phyloP scores from a whole-genome alignment of 2,888 invertebrate species.

The Proisotoma minuta region DNA sequence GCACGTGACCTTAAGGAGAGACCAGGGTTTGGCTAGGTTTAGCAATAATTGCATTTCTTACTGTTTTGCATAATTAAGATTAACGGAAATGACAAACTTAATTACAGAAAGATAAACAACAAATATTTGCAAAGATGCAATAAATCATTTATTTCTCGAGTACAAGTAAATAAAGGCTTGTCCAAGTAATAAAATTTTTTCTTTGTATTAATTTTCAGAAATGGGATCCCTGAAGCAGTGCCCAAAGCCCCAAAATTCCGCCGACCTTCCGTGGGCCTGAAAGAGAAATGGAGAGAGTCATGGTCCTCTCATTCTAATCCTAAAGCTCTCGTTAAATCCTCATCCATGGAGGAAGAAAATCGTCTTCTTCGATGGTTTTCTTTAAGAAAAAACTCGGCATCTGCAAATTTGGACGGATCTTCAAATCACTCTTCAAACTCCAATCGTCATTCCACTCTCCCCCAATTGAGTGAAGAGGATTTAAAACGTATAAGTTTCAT shows the following conservation, averaged over 20 bases:
- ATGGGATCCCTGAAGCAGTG: conserved; percentile 32
- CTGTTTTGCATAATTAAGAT: too few relatives aligned
- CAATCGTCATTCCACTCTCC: conserved; percentile 42
- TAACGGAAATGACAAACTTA: too few relatives aligned
- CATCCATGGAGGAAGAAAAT: conserved; percentile 53
- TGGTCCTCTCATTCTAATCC: conserved; percentile 42
- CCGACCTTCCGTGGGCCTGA: conserved; percentile 42
- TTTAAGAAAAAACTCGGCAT: conserved; percentile 72
- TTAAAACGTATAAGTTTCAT: conserved; percentile 45
- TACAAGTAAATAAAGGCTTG: background rate
- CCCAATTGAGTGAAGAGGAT: conserved; percentile 46
- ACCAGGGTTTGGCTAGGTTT: too few relatives aligned
- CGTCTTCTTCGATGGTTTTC: conserved; percentile 84
- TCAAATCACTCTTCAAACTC: background rate
- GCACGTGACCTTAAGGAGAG: too few relatives aligned
- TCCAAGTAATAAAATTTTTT: background rate
- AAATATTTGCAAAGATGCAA: too few relatives aligned
- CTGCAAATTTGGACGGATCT: conserved; percentile 62
- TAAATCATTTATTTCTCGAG: background rate
- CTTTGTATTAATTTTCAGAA: conserved; percentile 14
- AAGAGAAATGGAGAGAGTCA: conserved; percentile 47
- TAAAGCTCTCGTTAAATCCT: conserved; percentile 41
- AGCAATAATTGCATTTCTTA: too few relatives aligned
- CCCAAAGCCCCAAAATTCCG: conserved; percentile 48
- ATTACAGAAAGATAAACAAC: too few relatives aligned